These are phyloP conservation scores for Drosophila mojavensis DNA, from an alignment of 1,140 invertebrate species.

Conservation along the genomic window DNA sequence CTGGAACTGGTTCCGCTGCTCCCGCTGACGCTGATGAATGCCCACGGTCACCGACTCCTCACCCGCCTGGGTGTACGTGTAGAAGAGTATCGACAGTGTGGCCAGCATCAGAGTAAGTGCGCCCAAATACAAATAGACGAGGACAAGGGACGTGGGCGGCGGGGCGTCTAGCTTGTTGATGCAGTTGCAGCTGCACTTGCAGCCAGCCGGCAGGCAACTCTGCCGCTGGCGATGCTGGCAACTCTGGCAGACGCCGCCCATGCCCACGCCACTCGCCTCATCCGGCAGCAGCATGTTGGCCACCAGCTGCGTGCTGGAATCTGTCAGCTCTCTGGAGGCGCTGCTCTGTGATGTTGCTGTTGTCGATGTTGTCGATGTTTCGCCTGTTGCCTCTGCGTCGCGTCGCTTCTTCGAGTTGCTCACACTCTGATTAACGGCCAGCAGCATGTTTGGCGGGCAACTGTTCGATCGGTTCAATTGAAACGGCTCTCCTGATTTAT, in stretches of 20 bases:
- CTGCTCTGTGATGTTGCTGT: neutral
- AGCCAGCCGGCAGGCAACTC: neutral
- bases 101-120: slow-evolving; percentile 70
- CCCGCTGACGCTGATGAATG: neutral
- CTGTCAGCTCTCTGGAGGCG: slow-evolving; percentile 26
- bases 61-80: slow-evolving; percentile 56
- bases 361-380: neutral
- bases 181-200: slow-evolving; percentile 39
- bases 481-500: slow-evolving; percentile 54
- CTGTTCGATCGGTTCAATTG: slow-evolving; percentile 36
- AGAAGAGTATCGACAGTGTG: slow-evolving; percentile 70
- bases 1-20: slow-evolving; percentile 52
- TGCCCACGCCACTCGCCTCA: slow-evolving; percentile 1
- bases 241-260: slow-evolving; percentile 22
- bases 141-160: slow-evolving; percentile 46
- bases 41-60: neutral
- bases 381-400: slow-evolving; percentile 6
- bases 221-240: slow-evolving; percentile 13
- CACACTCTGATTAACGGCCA: slow-evolving; percentile 78
- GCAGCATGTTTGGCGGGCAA: slow-evolving; percentile 62
- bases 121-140: slow-evolving; percentile 73
- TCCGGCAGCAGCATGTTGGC: slow-evolving; percentile 14
- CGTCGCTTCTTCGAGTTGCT: slow-evolving; percentile 51
- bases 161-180: slow-evolving; percentile 4
- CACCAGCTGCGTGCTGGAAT: slow-evolving; percentile 58